phyloP scores from a whole-genome alignment of 2,113 vertebrate species.

The Marcusenius ussheri region DNA sequence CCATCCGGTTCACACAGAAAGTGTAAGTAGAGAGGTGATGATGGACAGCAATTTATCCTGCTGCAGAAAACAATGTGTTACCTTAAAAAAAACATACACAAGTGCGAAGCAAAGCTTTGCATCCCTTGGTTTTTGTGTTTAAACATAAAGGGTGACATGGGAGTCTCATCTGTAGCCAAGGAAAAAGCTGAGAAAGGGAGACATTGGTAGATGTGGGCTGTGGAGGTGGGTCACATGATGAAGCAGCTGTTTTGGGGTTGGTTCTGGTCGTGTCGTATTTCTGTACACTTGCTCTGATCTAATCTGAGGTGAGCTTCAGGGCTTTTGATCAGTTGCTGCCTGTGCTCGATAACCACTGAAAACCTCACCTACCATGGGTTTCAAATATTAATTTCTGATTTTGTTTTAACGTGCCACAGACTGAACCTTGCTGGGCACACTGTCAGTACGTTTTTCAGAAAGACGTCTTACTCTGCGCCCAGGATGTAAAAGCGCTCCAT shows the following conservation, averaged over 20 bases:
- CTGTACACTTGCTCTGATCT: neutral
- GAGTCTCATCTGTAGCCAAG: neutral
- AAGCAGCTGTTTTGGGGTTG: neutral
- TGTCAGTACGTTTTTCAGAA: neutral
- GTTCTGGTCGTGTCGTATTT: neutral
- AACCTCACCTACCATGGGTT: no score
- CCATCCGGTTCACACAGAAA: constrained; percentile 93
- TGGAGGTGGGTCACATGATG: neutral
- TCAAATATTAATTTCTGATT: no score
- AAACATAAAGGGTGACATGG: neutral
- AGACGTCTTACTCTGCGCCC: neutral
- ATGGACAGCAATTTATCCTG: neutral
- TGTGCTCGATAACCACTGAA: no score
- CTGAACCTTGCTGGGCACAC: neutral
- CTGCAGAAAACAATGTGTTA: neutral
- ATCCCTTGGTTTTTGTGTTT: neutral
- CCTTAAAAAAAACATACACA: neutral
- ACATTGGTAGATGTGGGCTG: neutral
- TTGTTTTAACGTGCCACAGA: neutral
- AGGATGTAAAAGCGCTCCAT: neutral
- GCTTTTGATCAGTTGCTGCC: neutral
- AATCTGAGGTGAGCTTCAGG: neutral
- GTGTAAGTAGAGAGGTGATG: constrained; percentile 55
- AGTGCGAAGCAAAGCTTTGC: neutral
- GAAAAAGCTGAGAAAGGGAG: neutral